Evolutionary conservation across 2,797 vertebrate genomes (phyloP), one percentile per base, ranked within the genome.

Genomic region (Lerista edwardsae): DNA sequence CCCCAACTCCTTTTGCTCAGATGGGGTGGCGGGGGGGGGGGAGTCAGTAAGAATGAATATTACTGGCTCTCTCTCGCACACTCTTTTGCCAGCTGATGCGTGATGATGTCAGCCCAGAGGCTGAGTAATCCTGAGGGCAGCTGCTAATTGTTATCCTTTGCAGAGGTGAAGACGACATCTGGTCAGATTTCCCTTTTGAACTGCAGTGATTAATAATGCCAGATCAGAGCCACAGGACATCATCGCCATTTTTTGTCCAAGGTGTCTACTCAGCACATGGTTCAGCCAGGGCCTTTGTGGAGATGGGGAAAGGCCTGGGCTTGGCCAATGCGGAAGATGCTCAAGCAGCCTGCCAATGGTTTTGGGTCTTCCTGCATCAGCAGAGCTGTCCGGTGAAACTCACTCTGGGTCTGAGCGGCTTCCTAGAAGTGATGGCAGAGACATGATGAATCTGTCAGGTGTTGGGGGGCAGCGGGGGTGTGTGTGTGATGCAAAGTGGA

Each of bases 91-190:
- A 83, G 90, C 84, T 82, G 84, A 86, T 0, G 0, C 21, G 80
- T 88, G 76, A 39, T 75, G 29, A 10, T 87, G 80, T 73, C 88
- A 88, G 80, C 86, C 90, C 57, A 87, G 86, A 89, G 87, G 82
- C 80, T 65, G 92, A 87, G 91, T 93, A 93, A 92, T 93, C 88
- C 87, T 21, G 9, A 81, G 68, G 69, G 82, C 2, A 47, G 85
- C 81, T 89, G 78, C 89, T 94, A 93, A 93, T 91, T 88, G 88
- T 90, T 90, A 80, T 74, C 89, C 89, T 90, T 84, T 86, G 88
- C 88, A 87, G 67, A 84, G 90, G 74, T 75, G 86, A 87, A 91
- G 90, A 86, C 86, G 8, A 93, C n/a, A n/a, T 84, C 84, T 91
- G 82, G 89, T 87, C 88, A 89, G 77, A 87, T 91, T 90, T 91